Conservation (phyloP, 2,797 vertebrate species). For the Gadopsis marmoratus region DNA sequence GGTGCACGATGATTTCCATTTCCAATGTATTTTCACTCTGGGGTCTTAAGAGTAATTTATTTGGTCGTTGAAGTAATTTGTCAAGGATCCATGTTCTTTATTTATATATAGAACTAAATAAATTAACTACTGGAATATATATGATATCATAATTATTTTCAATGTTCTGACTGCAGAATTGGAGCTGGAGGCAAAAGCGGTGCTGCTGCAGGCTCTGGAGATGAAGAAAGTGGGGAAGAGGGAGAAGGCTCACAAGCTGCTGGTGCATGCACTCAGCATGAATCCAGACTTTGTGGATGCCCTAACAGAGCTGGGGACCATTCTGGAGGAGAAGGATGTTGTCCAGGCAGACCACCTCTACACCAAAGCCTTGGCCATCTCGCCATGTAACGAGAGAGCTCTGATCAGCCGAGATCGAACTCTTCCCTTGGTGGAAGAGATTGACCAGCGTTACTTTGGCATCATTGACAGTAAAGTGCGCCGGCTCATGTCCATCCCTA, state of each 20-base stretch:
- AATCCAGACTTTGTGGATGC: constrained; percentile 94
- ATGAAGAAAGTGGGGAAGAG: constrained; percentile 96
- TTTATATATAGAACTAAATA: too few relatives aligned
- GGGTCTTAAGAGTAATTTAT: neutral
- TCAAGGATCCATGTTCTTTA: neutral
- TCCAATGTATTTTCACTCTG: neutral
- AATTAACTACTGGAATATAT: neutral
- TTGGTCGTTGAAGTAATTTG: too few relatives aligned
- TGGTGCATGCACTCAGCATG: constrained; percentile 94
- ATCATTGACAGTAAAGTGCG: constrained; percentile 95
- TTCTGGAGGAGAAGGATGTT: constrained; percentile 95
- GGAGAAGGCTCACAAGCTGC: constrained; percentile 95
- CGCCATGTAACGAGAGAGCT: constrained; percentile 92
- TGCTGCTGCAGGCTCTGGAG: constrained; percentile 93
- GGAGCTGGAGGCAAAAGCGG: constrained; percentile 90
- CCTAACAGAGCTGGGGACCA: constrained; percentile 93
- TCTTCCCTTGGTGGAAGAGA: constrained; percentile 95
- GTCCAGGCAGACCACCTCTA: constrained; percentile 96
- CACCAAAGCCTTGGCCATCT: constrained; percentile 92
- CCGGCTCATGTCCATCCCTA: constrained; percentile 96
- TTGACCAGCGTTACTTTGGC: constrained; percentile 95
- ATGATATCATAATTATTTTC: neutral
- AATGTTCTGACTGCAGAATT: constrained; percentile 83
- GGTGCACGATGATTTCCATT: neutral
- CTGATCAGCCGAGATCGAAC: constrained; percentile 93